phyloP scores from a whole-genome alignment of 2,113 vertebrate species.

The Sula dactylatra region DNA sequence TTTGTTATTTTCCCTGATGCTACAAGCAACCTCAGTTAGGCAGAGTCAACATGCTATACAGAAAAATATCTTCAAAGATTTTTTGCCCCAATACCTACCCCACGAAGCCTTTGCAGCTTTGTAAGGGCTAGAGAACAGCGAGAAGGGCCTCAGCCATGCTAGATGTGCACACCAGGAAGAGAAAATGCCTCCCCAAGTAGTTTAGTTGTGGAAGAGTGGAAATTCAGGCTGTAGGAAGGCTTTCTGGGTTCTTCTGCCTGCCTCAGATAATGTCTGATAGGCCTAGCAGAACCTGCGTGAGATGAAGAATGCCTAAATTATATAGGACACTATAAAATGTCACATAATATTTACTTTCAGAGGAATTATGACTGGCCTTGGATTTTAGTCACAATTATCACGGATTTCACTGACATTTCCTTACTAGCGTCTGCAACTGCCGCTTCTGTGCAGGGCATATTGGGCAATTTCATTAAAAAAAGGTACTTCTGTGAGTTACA shows the following conservation, averaged over 20 bases:
- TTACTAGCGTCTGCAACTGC: not conserved
- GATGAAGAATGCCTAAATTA: not conserved
- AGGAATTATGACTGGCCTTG: not conserved
- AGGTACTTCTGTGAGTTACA: not conserved
- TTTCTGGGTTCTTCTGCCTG: not conserved
- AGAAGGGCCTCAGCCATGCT: not conserved
- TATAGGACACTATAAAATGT: not conserved
- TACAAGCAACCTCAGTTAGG: not conserved
- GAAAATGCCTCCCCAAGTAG: not conserved
- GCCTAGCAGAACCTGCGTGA: rapidly evolving
- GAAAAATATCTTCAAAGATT: not conserved
- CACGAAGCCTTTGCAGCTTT: not conserved
- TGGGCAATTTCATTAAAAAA: not conserved
- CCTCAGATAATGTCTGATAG: not conserved
- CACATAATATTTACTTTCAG: not conserved
- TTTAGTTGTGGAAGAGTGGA: not conserved
- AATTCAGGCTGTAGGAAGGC: not conserved
- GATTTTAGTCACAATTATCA: not conserved
- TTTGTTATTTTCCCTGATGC: not conserved
- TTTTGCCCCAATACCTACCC: not conserved
- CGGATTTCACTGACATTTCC: not conserved
- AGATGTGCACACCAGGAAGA: not conserved
- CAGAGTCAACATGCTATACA: rapidly evolving
- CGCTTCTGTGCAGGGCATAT: not conserved
- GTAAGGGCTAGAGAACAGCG: not conserved